Evolutionary conservation across 2,888 invertebrate genomes (phyloP).

Genomic region (Synergus laeviventris): DNA sequence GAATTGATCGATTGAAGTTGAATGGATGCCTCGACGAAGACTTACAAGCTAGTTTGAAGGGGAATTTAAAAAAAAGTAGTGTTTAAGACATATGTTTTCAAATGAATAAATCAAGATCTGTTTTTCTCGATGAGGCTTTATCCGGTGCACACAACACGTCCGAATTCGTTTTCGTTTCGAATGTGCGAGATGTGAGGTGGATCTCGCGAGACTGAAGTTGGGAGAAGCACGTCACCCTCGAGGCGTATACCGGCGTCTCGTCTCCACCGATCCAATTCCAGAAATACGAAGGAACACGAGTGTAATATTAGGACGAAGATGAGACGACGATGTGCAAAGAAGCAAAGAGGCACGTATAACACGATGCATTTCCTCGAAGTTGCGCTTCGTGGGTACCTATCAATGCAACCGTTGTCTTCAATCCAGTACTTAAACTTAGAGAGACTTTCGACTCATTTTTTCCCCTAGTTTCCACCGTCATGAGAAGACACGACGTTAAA

Average conservation of each 20-base stretch:
- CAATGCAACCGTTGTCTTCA: slow-evolving; percentile 32
- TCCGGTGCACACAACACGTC: slow-evolving; percentile 32
- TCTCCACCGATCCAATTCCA: slow-evolving; percentile 71
- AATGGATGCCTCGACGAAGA: not conserved
- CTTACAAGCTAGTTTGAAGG: not conserved
- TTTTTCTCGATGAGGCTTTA: not conserved
- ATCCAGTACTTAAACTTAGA: slow-evolving; percentile 30
- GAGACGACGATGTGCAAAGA: slow-evolving; percentile 59
- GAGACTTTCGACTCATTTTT: slow-evolving; percentile 27
- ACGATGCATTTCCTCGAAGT: slow-evolving; percentile 33
- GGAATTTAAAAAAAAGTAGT: not conserved
- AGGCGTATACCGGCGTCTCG: slow-evolving; percentile 52
- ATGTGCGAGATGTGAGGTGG: slow-evolving; percentile 57
- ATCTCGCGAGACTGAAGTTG: slow-evolving; percentile 71
- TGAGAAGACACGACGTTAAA: not conserved
- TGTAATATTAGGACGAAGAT: slow-evolving; percentile 72
- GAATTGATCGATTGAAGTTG: not conserved
- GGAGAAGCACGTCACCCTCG: slow-evolving; percentile 59
- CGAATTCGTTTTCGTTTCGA: slow-evolving; percentile 41
- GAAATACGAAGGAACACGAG: slow-evolving; percentile 74
- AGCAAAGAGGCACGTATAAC: slow-evolving; percentile 48
- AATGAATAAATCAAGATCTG: not conserved
- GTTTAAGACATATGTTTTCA: not conserved
- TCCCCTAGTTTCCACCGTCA: slow-evolving; percentile 18
- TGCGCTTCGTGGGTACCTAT: slow-evolving; percentile 28